phyloP scores from a whole-genome alignment of 2,888 invertebrate genomes.

The Neria commutata region DNA sequence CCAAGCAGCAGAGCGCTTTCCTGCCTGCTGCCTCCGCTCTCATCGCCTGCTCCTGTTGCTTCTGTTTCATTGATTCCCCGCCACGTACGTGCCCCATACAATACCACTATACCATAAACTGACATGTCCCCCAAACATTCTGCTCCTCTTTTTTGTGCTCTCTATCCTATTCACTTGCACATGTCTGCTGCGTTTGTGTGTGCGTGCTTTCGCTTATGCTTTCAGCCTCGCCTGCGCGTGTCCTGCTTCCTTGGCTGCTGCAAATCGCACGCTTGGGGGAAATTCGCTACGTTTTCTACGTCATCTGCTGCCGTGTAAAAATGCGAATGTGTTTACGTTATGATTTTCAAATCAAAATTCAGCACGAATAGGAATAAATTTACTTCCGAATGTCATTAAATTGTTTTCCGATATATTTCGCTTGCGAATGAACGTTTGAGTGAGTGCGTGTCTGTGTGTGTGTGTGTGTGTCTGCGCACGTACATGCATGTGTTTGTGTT shows the following conservation, averaged over 20 bases:
- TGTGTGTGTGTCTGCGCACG: not conserved
- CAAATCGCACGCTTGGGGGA: slow-evolving; percentile 40
- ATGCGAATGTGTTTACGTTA: slow-evolving; percentile 45
- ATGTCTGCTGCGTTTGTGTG: not conserved
- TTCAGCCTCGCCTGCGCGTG: not conserved
- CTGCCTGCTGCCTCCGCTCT: not conserved
- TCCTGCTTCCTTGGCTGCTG: not conserved
- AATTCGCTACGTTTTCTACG: slow-evolving; percentile 28
- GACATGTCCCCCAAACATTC: no score
- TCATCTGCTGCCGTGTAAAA: slow-evolving; percentile 14
- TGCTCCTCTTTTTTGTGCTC: no score
- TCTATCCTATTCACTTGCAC: no score
- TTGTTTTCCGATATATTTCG: slow-evolving; percentile 52
- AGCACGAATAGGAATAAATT: slow-evolving; percentile 57
- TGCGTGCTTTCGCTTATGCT: not conserved
- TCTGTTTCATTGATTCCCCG: not conserved
- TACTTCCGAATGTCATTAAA: slow-evolving; percentile 60
- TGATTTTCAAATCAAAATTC: slow-evolving; percentile 57
- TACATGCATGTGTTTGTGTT: no score
- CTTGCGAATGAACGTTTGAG: not conserved
- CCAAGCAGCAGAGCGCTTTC: slow-evolving; percentile 11
- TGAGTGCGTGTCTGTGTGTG: not conserved
- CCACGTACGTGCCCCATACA: not conserved
- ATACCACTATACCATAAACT: no score
- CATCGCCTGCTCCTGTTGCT: not conserved